Percentiles rank a stretch among this genome's conserved stretches.
Evolutionary conservation across 2,888 invertebrate species (phyloP).

Genomic region (Sinhomidia bicolor): DNA sequence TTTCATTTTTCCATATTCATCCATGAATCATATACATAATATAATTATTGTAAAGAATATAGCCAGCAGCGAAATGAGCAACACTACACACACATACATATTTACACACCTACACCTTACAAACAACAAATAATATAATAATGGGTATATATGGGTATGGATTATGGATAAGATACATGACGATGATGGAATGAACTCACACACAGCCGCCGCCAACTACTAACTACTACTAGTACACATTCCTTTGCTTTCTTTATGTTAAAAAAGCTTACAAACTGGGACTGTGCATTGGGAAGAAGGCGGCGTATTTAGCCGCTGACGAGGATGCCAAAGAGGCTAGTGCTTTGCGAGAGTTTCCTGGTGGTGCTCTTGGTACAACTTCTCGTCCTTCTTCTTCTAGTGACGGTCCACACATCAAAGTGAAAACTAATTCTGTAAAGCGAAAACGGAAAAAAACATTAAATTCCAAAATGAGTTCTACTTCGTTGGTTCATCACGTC

Average conservation of each 20-base stretch:
- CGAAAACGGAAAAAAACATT: constrained; percentile 23
- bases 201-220: too few relatives aligned
- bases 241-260: not conserved
- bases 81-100: too few relatives aligned
- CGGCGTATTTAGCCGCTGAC: constrained; percentile 54
- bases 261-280: constrained; percentile 15
- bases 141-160: too few relatives aligned
- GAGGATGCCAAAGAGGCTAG: not conserved
- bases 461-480: constrained; percentile 58
- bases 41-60: too few relatives aligned
- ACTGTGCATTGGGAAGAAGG: constrained; percentile 19
- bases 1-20: too few relatives aligned
- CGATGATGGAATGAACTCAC: too few relatives aligned
- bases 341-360: constrained; percentile 19
- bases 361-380: not conserved
- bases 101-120: too few relatives aligned
- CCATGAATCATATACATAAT: too few relatives aligned
- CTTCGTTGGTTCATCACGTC: constrained; percentile 74
- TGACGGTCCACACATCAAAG: not conserved
- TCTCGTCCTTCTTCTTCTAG: constrained; percentile 5
- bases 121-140: too few relatives aligned
- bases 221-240: not conserved
- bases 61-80: too few relatives aligned
- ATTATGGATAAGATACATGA: too few relatives aligned
- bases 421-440: not conserved